A percentile compares a stretch with the other conserved stretches of the same genome.
These are phyloP conservation scores for Cepaea nemoralis DNA, from an alignment of 1,140 invertebrate species.

Conservation along the genomic window DNA sequence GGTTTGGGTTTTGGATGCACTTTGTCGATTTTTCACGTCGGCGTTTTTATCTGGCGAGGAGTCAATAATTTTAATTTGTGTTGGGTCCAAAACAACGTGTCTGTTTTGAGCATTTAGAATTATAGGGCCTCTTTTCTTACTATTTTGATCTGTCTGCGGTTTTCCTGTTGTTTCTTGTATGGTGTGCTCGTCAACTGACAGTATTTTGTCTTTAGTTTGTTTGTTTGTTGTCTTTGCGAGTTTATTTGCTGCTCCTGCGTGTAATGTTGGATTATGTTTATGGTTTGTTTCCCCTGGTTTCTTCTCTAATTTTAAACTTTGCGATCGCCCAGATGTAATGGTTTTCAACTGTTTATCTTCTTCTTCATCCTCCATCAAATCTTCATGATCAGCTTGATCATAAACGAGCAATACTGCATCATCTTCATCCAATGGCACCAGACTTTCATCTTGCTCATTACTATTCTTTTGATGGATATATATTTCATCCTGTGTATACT, in stretches of 20 bases:
- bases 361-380: slow-evolving; percentile 35
- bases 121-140: not conserved
- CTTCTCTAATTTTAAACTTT: not conserved
- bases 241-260: not conserved
- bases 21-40: not conserved
- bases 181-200: not conserved
- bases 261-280: not conserved
- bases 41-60: not conserved
- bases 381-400: not conserved
- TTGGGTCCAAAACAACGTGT: not conserved
- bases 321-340: not conserved
- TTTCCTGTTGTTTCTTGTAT: not conserved
- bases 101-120: not conserved
- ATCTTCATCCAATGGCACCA: not conserved
- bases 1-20: no score
- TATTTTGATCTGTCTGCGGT: not conserved
- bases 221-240: not conserved
- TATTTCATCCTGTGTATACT: not conserved
- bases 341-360: not conserved
- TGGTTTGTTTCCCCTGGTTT: not conserved
- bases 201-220: not conserved
- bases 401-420: not conserved
- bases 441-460: not conserved
- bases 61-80: slow-evolving; percentile 16
- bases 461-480: not conserved